A percentile compares a stretch with the other conserved stretches of the same genome.
These are phyloP conservation scores for Agrilus cyanescens DNA, from an alignment of 2,888 invertebrate genomes.

Conservation along the genomic window DNA sequence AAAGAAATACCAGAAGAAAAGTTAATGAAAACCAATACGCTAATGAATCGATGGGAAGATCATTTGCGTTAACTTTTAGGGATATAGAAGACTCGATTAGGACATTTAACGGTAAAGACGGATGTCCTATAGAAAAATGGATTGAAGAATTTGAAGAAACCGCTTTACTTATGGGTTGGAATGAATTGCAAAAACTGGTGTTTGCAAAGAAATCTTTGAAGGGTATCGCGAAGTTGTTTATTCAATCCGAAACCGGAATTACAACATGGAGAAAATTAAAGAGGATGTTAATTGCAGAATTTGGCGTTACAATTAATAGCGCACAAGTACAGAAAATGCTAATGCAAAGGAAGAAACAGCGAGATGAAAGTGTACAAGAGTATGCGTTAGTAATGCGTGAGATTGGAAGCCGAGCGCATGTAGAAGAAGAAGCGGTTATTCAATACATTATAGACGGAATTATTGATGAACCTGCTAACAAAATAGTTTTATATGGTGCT, in stretches of 20 bases:
- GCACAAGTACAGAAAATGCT: background rate
- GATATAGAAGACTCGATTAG: constrained; percentile 18
- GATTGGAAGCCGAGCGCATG: too few relatives aligned
- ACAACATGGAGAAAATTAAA: constrained; percentile 6
- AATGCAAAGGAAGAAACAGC: background rate
- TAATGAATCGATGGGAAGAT: too few relatives aligned
- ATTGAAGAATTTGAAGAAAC: constrained; percentile 15
- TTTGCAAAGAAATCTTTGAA: constrained; percentile 12
- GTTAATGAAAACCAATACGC: too few relatives aligned
- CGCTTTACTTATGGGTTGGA: constrained; percentile 7
- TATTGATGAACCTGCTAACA: background rate
- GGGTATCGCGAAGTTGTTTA: constrained; percentile 10
- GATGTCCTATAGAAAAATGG: constrained; percentile 10
- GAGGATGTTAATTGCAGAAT: constrained; percentile 3
- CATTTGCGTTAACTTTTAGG: constrained; percentile 13
- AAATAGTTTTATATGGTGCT: constrained; percentile 1
- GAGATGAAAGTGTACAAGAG: background rate
- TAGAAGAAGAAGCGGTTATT: background rate
- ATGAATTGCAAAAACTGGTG: constrained; percentile 10
- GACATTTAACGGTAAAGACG: background rate
- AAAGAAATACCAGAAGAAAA: too few relatives aligned
- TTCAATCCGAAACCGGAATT: constrained; percentile 10
- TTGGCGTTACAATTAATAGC: constrained; percentile 2
- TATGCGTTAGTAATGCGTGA: too few relatives aligned
- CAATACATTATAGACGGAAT: constrained; percentile 1